Evolutionary conservation across 2,888 invertebrate genomes (phyloP).

Genomic region (Lepidocyrtoides sp.): DNA sequence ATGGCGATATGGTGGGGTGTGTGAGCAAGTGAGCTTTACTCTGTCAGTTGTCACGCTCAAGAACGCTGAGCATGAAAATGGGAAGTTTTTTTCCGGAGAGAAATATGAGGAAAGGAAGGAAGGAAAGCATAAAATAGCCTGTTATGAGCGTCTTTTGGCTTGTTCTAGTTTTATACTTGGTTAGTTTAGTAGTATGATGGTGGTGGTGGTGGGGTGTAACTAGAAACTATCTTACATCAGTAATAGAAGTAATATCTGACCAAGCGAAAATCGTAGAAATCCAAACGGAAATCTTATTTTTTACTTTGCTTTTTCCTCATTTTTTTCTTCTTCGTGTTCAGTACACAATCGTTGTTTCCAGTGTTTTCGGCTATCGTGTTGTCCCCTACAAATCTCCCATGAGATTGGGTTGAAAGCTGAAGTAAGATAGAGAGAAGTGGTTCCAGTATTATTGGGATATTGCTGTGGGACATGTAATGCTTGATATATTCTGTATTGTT

Average conservation of each 20-base stretch:
- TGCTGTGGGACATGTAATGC: slow-evolving; percentile 50
- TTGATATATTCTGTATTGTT: slow-evolving; percentile 13
- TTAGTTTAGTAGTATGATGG: no score
- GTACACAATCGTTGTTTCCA: background rate
- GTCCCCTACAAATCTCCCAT: slow-evolving; percentile 42
- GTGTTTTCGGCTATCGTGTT: slow-evolving; percentile 18
- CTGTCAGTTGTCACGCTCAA: slow-evolving; percentile 45
- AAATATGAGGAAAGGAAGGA: slow-evolving; percentile 71
- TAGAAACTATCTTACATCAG: background rate
- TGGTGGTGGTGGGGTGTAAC: slow-evolving; percentile 1
- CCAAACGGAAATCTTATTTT: slow-evolving; percentile 67
- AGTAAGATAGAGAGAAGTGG: slow-evolving; percentile 20
- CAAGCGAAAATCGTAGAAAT: slow-evolving; percentile 61
- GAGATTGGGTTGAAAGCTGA: slow-evolving; percentile 64
- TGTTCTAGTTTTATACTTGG: background rate
- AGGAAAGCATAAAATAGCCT: slow-evolving; percentile 73
- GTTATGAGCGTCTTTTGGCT: slow-evolving; percentile 48
- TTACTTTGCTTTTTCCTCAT: background rate
- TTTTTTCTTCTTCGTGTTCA: background rate
- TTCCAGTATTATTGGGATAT: slow-evolving; percentile 39
- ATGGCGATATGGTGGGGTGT: background rate
- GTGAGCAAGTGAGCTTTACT: slow-evolving; percentile 9
- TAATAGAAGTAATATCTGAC: slow-evolving; percentile 59
- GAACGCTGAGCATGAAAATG: slow-evolving; percentile 43
- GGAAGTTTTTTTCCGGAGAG: slow-evolving; percentile 27